Evolutionary conservation across 2,113 vertebrate genomes (phyloP), one percentile per base, ranked within the genome.

Genomic region (Ochotona princeps): DNA sequence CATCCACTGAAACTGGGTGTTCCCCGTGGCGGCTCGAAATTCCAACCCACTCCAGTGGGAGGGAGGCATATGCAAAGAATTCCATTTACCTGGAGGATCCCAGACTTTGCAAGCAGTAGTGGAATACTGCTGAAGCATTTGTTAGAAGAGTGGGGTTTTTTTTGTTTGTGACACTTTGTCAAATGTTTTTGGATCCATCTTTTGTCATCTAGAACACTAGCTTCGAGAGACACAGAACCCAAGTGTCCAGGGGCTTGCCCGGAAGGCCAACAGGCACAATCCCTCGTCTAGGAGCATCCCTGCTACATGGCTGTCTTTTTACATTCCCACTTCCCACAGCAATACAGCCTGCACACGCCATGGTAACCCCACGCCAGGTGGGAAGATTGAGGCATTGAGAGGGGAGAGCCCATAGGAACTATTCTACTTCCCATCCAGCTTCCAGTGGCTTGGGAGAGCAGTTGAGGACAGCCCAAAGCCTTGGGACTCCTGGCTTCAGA

Each of bases 21-120:
- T n/a, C 6, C 6, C 8, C 4, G 3, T 0, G 9, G 11, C 23
- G 32, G 61, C 0, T 51, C 21, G 2, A 7, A 25, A 1, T 1
- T 7, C 2, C 23, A 72, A 35, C 0, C 65, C 28, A 1, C 12
- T 47, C 23, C 7, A 0, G 0, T 44, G 38, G 38, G 38, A 44
- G 1, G 23, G 54, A 32, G 21, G 28, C 61, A 25, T 47, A n/a
- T 11, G 30, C 30, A 11, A 38, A 44, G 28, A 69, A 13, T 0
- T 11, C 38, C 0, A 10, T 44, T 44, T 44, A 44, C 6, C 6
- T 44, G 38, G 38, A 44, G 38, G 38, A 44, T 44, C 38, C 38
- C 38, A 44, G 38, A 44, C 38, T 44, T 44, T 44, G 38, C 6
- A 44, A 44, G 38, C 38, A 44, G 38, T 44, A 44, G 38, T 44